Evolutionary conservation across 2,113 vertebrate genomes (phyloP).

Genomic region (Pardalotus punctatus): DNA sequence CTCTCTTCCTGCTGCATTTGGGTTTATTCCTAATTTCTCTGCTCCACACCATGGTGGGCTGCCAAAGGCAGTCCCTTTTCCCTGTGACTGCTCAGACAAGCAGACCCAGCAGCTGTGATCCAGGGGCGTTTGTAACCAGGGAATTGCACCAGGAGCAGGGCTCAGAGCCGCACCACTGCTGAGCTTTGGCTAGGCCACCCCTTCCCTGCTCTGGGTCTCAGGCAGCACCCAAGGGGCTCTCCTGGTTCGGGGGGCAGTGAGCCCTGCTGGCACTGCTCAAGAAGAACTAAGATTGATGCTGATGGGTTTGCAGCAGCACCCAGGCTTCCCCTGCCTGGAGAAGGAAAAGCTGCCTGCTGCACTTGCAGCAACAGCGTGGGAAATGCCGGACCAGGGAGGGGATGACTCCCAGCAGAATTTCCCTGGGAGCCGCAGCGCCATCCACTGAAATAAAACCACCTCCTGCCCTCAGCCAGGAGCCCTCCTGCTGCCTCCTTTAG

Average conservation of each 20-base stretch:
- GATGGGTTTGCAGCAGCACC: not conserved
- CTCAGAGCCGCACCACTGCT: not conserved
- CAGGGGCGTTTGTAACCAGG: not conserved
- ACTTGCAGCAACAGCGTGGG: not conserved
- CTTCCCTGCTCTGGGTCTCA: not conserved
- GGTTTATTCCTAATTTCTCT: not conserved
- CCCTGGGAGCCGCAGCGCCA: not conserved
- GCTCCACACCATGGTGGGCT: accelerated
- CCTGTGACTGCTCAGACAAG: accelerated
- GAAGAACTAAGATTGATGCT: not conserved
- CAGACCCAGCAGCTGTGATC: accelerated
- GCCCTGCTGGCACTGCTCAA: accelerated
- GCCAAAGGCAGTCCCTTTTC: not conserved
- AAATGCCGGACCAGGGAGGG: not conserved
- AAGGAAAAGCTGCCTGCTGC: not conserved
- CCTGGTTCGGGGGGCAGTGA: accelerated
- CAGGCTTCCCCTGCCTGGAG: not conserved
- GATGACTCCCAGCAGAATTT: not conserved
- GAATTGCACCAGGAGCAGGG: not conserved
- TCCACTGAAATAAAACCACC: not conserved
- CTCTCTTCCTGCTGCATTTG: not conserved
- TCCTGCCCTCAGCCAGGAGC: not conserved
- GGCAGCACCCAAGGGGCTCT: not conserved
- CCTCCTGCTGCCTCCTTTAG: not conserved
- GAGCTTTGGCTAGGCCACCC: not conserved